These are phyloP conservation scores for Fistularia tabacaria DNA, from an alignment of 2,797 vertebrate genomes.

Conservation along the genomic window DNA sequence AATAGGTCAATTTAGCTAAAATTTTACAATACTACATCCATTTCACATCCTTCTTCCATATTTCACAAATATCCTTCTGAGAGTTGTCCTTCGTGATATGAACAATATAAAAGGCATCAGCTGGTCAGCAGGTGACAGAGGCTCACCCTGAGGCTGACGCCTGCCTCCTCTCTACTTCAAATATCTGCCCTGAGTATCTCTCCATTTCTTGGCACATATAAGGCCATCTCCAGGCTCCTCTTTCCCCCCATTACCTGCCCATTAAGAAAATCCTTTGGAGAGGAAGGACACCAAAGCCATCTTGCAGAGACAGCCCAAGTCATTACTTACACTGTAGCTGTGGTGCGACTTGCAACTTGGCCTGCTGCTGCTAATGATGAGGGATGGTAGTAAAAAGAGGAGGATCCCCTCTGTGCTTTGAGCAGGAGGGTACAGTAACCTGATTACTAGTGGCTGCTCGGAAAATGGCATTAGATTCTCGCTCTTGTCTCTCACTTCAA, in stretches of 20 bases:
- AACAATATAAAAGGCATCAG: too few species aligned
- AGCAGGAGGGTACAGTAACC: conserved; percentile 60
- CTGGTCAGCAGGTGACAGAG: conserved; percentile 12
- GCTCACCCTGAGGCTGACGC: conserved; percentile 31
- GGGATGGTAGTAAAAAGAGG: conserved; percentile 55
- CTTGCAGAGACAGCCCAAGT: conserved; percentile 31
- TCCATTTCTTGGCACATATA: conserved; percentile 44
- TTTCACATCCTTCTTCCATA: too few species aligned
- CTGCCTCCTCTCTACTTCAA: conserved; percentile 23
- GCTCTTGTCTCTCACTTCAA: conserved; percentile 37
- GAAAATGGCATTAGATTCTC: conserved; percentile 54
- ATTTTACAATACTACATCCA: too few species aligned
- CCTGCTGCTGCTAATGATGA: conserved; percentile 65
- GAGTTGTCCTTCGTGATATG: too few species aligned
- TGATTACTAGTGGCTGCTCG: conserved; percentile 60
- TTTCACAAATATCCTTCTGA: too few species aligned
- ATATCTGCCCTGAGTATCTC: conserved; percentile 11
- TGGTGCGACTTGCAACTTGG: conserved; percentile 43
- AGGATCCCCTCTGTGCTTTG: conserved; percentile 61
- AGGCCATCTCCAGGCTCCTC: conserved; percentile 26
- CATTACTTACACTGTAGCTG: conserved; percentile 53
- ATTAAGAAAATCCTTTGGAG: conserved; percentile 46
- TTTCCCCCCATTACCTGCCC: conserved; percentile 42
- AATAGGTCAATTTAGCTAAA: too few species aligned
- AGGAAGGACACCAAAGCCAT: conserved; percentile 34